A percentile compares a stretch with the other conserved stretches of the same genome.
These are phyloP conservation scores for Pyrocephalus nanus DNA, from an alignment of 2,797 vertebrate species.

Conservation along the genomic window DNA sequence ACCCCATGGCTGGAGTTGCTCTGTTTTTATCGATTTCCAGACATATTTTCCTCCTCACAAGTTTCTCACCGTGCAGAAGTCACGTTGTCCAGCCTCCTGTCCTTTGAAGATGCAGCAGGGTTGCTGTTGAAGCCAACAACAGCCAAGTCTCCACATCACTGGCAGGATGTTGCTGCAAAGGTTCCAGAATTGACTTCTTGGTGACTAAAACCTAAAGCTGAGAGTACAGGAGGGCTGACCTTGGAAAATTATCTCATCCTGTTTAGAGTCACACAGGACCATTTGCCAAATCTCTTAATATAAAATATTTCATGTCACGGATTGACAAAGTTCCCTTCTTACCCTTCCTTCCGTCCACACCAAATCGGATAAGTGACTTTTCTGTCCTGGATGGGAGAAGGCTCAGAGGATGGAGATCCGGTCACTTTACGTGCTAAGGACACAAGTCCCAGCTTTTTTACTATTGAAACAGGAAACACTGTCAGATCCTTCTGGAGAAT, in stretches of 20 bases:
- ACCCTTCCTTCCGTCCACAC: slow-evolving; percentile 55
- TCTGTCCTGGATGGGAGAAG: neutral
- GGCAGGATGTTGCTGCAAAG: slow-evolving; percentile 39
- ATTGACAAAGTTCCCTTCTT: slow-evolving; percentile 40
- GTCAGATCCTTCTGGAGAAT: slow-evolving; percentile 30
- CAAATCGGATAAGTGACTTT: slow-evolving; percentile 5
- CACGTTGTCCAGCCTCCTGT: neutral
- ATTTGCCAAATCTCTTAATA: slow-evolving; percentile 12
- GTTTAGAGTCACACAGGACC: neutral
- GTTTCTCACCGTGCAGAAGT: neutral
- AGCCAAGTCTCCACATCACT: neutral
- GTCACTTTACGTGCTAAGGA: neutral
- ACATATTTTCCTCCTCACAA: neutral
- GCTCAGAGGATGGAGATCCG: slow-evolving; percentile 45
- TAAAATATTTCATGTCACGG: slow-evolving; percentile 34
- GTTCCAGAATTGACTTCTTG: neutral
- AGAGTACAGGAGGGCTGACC: neutral
- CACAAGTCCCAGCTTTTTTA: neutral
- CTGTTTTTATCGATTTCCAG: neutral
- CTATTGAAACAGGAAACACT: slow-evolving; percentile 40
- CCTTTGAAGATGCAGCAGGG: slow-evolving; percentile 19
- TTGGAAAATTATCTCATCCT: slow-evolving; percentile 47
- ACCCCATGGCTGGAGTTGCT: neutral
- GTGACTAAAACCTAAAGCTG: neutral
- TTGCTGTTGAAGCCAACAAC: neutral